A percentile compares a stretch with the other conserved stretches of the same genome.
phyloP scores from a whole-genome alignment of 23 tunicate species.

The Halocynthia roretzi region DNA sequence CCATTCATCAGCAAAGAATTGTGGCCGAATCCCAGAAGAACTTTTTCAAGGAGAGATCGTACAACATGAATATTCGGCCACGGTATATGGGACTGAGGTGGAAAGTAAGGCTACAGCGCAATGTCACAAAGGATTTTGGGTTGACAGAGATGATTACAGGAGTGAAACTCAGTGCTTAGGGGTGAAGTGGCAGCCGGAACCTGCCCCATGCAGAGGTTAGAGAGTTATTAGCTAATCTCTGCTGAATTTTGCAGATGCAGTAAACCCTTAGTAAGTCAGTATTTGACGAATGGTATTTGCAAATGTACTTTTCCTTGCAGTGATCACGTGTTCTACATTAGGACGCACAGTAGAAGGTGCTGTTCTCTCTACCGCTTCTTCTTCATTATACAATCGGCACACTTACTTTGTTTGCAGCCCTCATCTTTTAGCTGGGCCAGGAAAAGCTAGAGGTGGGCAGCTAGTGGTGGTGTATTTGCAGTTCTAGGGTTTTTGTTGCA shows the following conservation, averaged over 20 bases:
- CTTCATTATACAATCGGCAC: slow-evolving; percentile 16
- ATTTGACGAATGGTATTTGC: no score
- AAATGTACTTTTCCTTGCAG: slow-evolving; percentile 19
- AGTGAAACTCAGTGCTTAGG: slow-evolving; percentile 3
- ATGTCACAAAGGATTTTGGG: slow-evolving; percentile 57
- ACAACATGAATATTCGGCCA: slow-evolving; percentile 27
- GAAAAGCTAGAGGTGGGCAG: slow-evolving; percentile 25
- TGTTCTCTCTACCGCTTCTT: slow-evolving; percentile 11
- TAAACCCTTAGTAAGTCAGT: no score
- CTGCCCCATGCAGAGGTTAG: slow-evolving; percentile 46
- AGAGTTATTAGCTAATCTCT: neutral
- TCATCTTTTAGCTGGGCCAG: slow-evolving; percentile 55
- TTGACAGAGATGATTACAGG: slow-evolving; percentile 3
- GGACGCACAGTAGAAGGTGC: slow-evolving; percentile 24
- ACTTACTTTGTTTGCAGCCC: slow-evolving; percentile 28
- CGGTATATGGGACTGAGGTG: slow-evolving; percentile 37
- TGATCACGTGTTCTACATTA: slow-evolving; percentile 26
- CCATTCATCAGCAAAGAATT: slow-evolving; percentile 3
- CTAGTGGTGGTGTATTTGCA: neutral
- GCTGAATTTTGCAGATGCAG: neutral
- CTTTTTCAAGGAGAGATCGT: slow-evolving; percentile 37
- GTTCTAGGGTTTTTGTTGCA: neutral
- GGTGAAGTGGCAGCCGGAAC: slow-evolving; percentile 42
- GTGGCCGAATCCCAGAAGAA: slow-evolving; percentile 16
- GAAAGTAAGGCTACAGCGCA: slow-evolving; percentile 26